Evolutionary conservation across 2,888 invertebrate species (phyloP).

Genomic region (Brachyptera risi): DNA sequence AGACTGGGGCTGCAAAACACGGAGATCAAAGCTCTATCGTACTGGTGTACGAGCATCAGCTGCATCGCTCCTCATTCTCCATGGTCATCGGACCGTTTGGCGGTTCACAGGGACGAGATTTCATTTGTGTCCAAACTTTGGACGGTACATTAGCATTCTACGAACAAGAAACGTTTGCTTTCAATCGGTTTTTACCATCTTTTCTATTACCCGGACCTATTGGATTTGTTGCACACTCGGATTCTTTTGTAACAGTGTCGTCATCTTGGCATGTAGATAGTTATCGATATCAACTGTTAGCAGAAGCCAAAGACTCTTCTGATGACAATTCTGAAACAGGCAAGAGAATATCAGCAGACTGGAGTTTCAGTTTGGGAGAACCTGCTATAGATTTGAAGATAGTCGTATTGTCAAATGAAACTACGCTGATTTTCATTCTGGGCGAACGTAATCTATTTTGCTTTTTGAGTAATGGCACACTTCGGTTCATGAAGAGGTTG

Average conservation of each 20-base stretch:
- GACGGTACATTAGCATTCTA: constrained; percentile 87
- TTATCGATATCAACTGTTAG: constrained; percentile 80
- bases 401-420: constrained; percentile 56
- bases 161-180: constrained; percentile 88
- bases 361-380: constrained; percentile 80
- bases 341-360: constrained; percentile 66
- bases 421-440: constrained; percentile 70
- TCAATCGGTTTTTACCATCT: constrained; percentile 74
- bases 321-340: constrained; percentile 49
- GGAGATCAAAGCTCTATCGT: constrained; percentile 67
- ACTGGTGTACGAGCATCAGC: constrained; percentile 70
- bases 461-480: constrained; percentile 71
- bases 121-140: constrained; percentile 85
- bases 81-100: constrained; percentile 84
- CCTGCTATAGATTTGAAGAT: constrained; percentile 60
- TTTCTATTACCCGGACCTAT: constrained; percentile 80
- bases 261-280: constrained; percentile 80
- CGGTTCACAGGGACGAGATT: constrained; percentile 74
- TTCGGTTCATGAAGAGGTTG: constrained; percentile 78
- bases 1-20: constrained; percentile 72
- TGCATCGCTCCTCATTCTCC: constrained; percentile 72
- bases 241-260: constrained; percentile 79
- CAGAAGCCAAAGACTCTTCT: constrained; percentile 63
- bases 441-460: constrained; percentile 83
- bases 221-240: constrained; percentile 73